Conservation (phyloP, 2,888 invertebrate species). For the Scaptomyza reducta region DNA sequence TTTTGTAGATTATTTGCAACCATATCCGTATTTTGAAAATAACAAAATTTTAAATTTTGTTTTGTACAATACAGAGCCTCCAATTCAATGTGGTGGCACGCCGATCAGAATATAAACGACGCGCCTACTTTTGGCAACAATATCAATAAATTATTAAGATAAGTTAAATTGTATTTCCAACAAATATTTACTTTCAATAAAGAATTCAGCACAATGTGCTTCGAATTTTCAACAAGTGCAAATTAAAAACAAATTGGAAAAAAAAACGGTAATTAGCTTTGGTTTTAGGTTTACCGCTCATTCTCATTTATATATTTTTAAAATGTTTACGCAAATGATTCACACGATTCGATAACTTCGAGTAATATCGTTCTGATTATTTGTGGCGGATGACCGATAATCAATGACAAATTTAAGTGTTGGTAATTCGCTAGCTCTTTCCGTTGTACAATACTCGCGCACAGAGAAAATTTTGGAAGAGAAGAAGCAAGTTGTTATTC, state of each 20-base stretch:
- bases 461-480: constrained; percentile 63
- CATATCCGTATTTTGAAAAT: no score
- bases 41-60: no score
- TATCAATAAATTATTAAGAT: background rate
- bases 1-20: background rate
- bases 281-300: no score
- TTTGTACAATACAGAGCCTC: no score
- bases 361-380: background rate
- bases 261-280: no score
- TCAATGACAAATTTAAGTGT: constrained; percentile 4
- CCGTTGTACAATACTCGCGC: constrained; percentile 35
- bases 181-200: no score
- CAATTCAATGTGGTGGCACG: constrained; percentile 1
- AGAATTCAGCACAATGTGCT: background rate
- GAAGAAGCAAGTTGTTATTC: constrained; percentile 61
- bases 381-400: constrained; percentile 24
- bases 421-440: background rate
- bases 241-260: no score
- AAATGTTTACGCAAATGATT: constrained; percentile 1
- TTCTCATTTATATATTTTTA: background rate
- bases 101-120: background rate
- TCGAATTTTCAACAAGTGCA: background rate
- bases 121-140: background rate
- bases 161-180: background rate
- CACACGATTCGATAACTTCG: constrained; percentile 12